These are phyloP conservation scores for Metridium senile DNA, from an alignment of 92 coral and sea anemone species.

Conservation along the genomic window DNA sequence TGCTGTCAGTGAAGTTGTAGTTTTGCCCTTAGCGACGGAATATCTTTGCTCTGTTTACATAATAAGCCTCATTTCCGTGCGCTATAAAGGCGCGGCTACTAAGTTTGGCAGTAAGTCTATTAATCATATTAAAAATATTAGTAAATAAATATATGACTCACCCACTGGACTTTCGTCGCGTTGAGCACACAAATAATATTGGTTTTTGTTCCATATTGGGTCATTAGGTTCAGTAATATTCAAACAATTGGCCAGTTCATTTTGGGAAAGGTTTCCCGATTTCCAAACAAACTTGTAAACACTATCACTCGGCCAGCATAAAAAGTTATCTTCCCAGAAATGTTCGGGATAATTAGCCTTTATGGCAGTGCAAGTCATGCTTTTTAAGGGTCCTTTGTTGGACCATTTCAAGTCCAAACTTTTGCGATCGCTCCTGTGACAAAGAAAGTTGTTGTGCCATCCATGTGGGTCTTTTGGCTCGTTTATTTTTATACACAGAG, in stretches of 20 bases:
- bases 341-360: constrained; percentile 21
- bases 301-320: constrained; percentile 63
- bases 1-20: no score
- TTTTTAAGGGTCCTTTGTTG: constrained; percentile 40
- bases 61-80: no score
- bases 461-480: constrained; percentile 63
- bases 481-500: constrained; percentile 46
- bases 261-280: constrained; percentile 7
- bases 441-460: constrained; percentile 65
- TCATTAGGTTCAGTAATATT: constrained; percentile 37
- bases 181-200: constrained; percentile 52
- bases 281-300: constrained; percentile 64
- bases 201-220: constrained; percentile 16
- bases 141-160: constrained; percentile 11
- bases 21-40: no score
- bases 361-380: constrained; percentile 56
- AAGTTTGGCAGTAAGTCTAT: no score
- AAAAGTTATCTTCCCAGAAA: constrained; percentile 65
- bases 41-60: no score
- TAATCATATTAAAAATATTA: no score
- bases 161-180: constrained; percentile 49
- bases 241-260: constrained; percentile 44
- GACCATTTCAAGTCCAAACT: constrained; percentile 62
- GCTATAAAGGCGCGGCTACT: no score
- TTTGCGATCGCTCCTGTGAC: constrained; percentile 64